Evolutionary conservation across 2,888 invertebrate genomes (phyloP).

Genomic region (Pimpla rufipes): DNA sequence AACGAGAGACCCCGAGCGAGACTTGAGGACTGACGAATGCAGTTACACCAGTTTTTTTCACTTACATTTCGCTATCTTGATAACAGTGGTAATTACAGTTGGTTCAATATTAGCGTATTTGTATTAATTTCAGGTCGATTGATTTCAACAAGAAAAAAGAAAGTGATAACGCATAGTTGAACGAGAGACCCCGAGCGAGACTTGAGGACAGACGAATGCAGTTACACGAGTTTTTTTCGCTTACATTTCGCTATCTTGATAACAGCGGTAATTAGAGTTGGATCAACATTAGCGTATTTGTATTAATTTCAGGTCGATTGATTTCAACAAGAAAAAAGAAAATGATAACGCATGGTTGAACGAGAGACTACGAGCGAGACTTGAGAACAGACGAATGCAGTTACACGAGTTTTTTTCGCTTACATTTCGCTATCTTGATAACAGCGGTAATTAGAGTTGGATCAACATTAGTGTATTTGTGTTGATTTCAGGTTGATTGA

Average conservation of each 20-base stretch:
- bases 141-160: neutral
- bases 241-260: neutral
- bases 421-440: neutral
- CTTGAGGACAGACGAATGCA: constrained; percentile 42
- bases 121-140: neutral
- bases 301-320: neutral
- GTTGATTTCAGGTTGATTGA: neutral
- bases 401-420: constrained; percentile 46
- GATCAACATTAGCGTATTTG: neutral
- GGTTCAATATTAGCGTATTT: neutral
- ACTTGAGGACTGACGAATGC: constrained; percentile 42
- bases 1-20: constrained; percentile 19
- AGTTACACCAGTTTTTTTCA: constrained; percentile 37
- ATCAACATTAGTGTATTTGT: neutral
- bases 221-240: constrained; percentile 50
- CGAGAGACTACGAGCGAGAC: constrained; percentile 16
- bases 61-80: neutral
- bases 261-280: neutral
- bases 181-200: constrained; percentile 21
- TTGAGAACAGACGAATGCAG: constrained; percentile 45
- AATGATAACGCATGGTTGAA: constrained; percentile 8
- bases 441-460: neutral
- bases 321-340: neutral
- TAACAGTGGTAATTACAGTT: neutral
- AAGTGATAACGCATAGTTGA: neutral